Conservation (phyloP, 2,888 invertebrate species). For the Carpatolechia fugitivella region DNA sequence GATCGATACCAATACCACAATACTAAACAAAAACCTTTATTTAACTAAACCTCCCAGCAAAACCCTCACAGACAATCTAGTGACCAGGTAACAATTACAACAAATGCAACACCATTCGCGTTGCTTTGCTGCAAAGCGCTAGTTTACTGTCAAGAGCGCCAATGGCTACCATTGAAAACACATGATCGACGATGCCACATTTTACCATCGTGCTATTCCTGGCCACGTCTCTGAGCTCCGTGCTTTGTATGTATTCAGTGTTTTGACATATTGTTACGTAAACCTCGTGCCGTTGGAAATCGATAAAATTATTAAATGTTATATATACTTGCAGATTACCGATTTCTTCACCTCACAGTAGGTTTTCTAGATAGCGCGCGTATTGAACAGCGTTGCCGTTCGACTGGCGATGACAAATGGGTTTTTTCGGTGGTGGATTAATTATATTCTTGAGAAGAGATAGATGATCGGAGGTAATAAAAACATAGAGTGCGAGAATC, state of each 20-base stretch:
- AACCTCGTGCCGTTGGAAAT: conserved; percentile 50
- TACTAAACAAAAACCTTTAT: conserved; percentile 26
- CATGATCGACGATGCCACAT: conserved; percentile 50
- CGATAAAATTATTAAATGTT: conserved; percentile 57
- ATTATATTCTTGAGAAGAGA: not conserved
- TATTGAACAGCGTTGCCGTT: not conserved
- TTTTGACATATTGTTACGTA: conserved; percentile 56
- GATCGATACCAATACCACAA: conserved; percentile 56
- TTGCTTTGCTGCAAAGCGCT: conserved; percentile 31
- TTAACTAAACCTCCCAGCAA: conserved; percentile 20
- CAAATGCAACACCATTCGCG: conserved; percentile 32
- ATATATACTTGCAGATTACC: conserved; percentile 32
- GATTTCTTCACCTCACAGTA: not conserved
- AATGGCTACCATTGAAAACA: conserved; percentile 58
- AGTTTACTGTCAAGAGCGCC: conserved; percentile 41
- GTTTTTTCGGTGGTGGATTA: conserved; percentile 9
- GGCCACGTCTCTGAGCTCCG: conserved; percentile 21
- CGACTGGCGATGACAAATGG: conserved; percentile 16
- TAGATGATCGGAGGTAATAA: conserved; percentile 12
- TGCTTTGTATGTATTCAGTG: conserved; percentile 29
- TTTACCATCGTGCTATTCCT: conserved; percentile 46
- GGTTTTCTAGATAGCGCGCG: not conserved
- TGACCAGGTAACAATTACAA: not conserved
- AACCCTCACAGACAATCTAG: conserved; percentile 4
- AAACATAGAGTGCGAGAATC: conserved; percentile 22